Percentiles rank a stretch among this genome's conserved stretches.
phyloP scores from a whole-genome alignment of 2,888 invertebrate genomes.

The Imbricaverruca yamaguchii region DNA sequence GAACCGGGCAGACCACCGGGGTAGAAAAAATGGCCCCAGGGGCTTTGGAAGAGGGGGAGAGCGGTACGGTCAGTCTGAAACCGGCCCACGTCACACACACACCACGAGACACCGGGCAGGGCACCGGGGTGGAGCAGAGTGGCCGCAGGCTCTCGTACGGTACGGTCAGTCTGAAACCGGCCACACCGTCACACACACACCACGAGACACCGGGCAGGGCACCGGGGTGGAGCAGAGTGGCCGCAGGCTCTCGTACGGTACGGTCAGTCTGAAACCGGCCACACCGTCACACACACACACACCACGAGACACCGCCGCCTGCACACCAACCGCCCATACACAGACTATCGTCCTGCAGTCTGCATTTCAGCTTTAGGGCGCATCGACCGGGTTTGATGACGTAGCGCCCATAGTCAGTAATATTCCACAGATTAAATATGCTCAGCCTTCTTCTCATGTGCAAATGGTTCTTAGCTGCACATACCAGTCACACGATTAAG shows the following conservation, averaged over 20 bases:
- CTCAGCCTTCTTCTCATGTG: no score
- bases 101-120: conserved; percentile 5
- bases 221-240: conserved; percentile 13
- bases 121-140: conserved; percentile 13
- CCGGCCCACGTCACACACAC: neutral
- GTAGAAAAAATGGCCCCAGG: conserved; percentile 6
- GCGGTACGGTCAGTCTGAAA: no score
- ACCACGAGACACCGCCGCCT: conserved; percentile 13
- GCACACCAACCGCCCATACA: conserved; percentile 23
- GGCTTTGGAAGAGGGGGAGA: neutral
- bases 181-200: neutral
- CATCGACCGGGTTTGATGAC: no score
- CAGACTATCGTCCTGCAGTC: no score
- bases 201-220: neutral
- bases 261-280: neutral
- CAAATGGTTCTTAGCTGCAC: no score
- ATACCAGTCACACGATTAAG: no score
- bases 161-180: neutral
- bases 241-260: conserved; percentile 6
- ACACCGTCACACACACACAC: no score
- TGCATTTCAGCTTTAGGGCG: no score
- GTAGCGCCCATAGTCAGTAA: no score
- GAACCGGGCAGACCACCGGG: neutral
- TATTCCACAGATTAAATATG: no score
- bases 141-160: conserved; percentile 13